Percentiles rank a stretch among this genome's conserved stretches.
These are phyloP conservation scores for Pegoplata infirma DNA, from an alignment of 2,888 invertebrate species.

Conservation along the genomic window DNA sequence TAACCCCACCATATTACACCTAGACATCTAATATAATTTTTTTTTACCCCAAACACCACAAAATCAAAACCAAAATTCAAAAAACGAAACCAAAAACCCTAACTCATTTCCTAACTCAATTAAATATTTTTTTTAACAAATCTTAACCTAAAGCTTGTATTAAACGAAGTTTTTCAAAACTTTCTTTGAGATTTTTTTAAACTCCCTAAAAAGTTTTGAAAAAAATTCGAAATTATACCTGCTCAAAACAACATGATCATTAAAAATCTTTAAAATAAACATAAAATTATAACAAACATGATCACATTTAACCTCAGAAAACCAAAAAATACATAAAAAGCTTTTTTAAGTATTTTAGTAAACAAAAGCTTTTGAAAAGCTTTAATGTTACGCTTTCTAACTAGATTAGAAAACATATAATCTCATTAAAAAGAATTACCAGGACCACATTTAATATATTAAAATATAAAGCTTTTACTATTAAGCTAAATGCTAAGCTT, in stretches of 20 bases:
- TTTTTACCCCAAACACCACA: constrained; percentile 16
- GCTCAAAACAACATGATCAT: constrained; percentile 48
- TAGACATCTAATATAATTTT: constrained; percentile 48
- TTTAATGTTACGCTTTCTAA: constrained; percentile 25
- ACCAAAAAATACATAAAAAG: constrained; percentile 12
- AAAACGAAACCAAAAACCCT: constrained; percentile 16
- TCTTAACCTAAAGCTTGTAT: too few relatives aligned
- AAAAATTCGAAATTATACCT: too few relatives aligned
- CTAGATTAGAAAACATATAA: constrained; percentile 8
- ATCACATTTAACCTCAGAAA: constrained; percentile 19
- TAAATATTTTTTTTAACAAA: background rate
- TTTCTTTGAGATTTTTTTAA: too few relatives aligned
- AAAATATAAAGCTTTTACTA: constrained; percentile 17
- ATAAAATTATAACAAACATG: constrained; percentile 38
- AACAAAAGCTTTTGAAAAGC: constrained; percentile 21
- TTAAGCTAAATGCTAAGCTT: background rate
- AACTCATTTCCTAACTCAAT: constrained; percentile 46
- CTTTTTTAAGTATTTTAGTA: constrained; percentile 20
- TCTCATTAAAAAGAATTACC: constrained; percentile 3
- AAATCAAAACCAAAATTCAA: constrained; percentile 15
- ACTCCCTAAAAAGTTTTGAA: too few relatives aligned
- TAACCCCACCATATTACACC: constrained; percentile 52
- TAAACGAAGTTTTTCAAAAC: too few relatives aligned
- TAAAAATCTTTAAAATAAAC: background rate
- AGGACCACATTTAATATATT: background rate